Percentiles rank a stretch among this genome's conserved stretches.
These are phyloP conservation scores for Zaprionus lachaisei DNA, from an alignment of 1,140 invertebrate genomes.

Conservation along the genomic window DNA sequence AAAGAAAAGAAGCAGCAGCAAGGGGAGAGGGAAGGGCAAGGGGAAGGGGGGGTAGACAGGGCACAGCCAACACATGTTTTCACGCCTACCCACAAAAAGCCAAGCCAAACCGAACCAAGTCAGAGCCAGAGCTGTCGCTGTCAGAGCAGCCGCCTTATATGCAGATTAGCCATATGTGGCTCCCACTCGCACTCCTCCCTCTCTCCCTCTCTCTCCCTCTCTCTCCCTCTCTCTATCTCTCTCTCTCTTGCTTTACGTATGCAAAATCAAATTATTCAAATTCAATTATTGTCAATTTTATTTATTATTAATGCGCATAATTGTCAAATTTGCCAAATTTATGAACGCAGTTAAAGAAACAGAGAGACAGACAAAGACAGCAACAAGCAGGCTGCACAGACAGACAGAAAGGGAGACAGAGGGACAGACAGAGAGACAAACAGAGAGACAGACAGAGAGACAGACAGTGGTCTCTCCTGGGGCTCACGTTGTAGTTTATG, in stretches of 20 bases:
- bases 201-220: conserved; percentile 1
- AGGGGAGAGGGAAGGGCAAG: background rate
- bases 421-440: background rate
- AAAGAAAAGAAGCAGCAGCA: conserved; percentile 16
- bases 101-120: conserved; percentile 15
- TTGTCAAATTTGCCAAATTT: conserved; percentile 84
- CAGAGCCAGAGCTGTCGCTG: conserved; percentile 41
- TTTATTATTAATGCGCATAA: conserved; percentile 84
- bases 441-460: background rate
- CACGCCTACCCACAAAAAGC: conserved; percentile 69
- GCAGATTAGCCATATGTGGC: conserved; percentile 73
- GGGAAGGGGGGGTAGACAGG: background rate
- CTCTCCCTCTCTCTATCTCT: background rate
- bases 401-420: background rate
- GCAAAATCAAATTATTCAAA: conserved; percentile 79
- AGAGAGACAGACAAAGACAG: background rate
- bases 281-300: conserved; percentile 84
- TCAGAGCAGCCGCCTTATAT: conserved; percentile 72
- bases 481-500: conserved; percentile 52
- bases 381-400: background rate
- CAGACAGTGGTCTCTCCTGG: conserved; percentile 21
- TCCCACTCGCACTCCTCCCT: background rate
- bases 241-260: conserved; percentile 31
- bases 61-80: conserved; percentile 77
- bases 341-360: conserved; percentile 62